Evolutionary conservation across 2,113 vertebrate genomes (phyloP).

Genomic region (Oreochromis tanganicae): DNA sequence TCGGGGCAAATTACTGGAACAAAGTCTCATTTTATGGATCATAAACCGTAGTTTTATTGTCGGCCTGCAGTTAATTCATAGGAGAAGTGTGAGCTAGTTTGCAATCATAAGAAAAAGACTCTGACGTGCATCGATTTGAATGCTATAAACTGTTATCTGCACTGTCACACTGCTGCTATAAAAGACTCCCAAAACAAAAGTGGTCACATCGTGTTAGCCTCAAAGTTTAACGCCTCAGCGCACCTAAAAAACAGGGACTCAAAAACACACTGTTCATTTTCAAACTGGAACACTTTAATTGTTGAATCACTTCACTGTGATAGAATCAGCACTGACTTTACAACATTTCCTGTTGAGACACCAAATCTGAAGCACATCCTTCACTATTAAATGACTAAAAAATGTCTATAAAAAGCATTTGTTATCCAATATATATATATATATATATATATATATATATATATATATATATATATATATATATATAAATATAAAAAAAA

Average conservation of each 20-base stretch:
- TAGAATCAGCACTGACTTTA: background rate
- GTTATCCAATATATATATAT: background rate
- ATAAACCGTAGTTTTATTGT: background rate
- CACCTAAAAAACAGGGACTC: slow-evolving; percentile 21
- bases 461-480: background rate
- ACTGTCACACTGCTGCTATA: background rate
- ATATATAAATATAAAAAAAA: background rate
- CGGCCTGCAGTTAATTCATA: background rate
- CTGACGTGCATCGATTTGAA: background rate
- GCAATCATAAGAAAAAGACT: background rate
- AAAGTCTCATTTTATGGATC: background rate
- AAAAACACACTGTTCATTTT: background rate
- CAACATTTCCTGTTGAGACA: background rate
- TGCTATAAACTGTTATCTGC: background rate
- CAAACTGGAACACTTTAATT: background rate
- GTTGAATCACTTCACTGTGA: background rate
- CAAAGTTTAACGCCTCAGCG: slow-evolving; percentile 36
- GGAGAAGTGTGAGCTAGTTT: background rate
- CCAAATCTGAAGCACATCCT: background rate
- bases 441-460: background rate
- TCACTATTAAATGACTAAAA: background rate
- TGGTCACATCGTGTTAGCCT: slow-evolving; percentile 53
- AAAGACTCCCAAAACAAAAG: slow-evolving; percentile 51
- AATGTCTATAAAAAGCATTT: background rate
- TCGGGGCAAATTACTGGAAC: background rate